Conservation (phyloP, 2,113 vertebrate species). For the Psilopogon haemacephalus region DNA sequence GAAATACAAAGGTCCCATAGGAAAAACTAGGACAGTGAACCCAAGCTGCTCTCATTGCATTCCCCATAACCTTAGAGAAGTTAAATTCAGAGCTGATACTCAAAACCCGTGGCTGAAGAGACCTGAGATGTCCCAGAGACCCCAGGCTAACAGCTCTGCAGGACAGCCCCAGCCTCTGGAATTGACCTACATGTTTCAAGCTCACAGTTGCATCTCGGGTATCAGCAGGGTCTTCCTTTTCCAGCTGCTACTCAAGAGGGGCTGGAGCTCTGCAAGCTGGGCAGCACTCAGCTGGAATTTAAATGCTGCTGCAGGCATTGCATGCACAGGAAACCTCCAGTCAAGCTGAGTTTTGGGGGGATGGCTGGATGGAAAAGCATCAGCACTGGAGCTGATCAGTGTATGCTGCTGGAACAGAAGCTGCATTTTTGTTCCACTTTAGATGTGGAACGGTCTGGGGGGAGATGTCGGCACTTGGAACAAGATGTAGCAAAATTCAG, state of each 20-base stretch:
- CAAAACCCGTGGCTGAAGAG: fast-evolving
- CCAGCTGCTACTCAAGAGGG: neutral
- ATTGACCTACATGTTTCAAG: neutral
- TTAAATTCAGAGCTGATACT: neutral
- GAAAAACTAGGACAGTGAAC: neutral
- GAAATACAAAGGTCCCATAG: neutral
- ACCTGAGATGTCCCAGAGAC: neutral
- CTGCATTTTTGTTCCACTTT: neutral
- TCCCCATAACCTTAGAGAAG: neutral
- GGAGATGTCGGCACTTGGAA: neutral
- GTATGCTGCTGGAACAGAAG: neutral
- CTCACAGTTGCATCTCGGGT: neutral
- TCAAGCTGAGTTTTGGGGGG: neutral
- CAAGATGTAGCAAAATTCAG: neutral
- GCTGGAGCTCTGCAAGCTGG: neutral
- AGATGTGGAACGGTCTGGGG: neutral
- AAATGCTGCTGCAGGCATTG: neutral
- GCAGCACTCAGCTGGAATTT: neutral
- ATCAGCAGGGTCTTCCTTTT: neutral
- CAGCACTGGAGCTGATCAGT: fast-evolving
- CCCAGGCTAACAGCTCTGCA: neutral
- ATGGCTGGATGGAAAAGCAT: neutral
- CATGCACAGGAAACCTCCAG: neutral
- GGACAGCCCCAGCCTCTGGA: neutral
- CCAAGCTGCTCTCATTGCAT: neutral